Evolutionary conservation across 2,888 invertebrate genomes (phyloP).

Genomic region (Coecobrya sp.): DNA sequence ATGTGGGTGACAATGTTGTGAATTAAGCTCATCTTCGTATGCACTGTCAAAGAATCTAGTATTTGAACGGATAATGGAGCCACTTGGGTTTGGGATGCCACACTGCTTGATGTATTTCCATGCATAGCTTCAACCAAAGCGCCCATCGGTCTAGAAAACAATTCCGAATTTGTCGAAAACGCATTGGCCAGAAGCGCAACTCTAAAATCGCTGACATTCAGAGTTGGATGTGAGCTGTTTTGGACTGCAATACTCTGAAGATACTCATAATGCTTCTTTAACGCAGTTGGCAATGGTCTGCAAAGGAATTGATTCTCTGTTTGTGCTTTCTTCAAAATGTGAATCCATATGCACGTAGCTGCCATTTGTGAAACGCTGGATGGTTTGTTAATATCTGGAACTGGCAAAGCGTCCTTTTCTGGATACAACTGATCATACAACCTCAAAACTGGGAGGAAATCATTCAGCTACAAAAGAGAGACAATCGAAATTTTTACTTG

Average conservation of each 20-base stretch:
- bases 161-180: slow-evolving; percentile 97
- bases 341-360: slow-evolving; percentile 98
- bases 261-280: slow-evolving; percentile 95
- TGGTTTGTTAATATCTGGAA: slow-evolving; percentile 96
- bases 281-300: slow-evolving; percentile 93
- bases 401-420: slow-evolving; percentile 92
- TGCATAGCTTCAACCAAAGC: slow-evolving; percentile 95
- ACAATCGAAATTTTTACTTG: slow-evolving; percentile 18
- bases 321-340: slow-evolving; percentile 97
- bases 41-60: slow-evolving; percentile 97
- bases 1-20: slow-evolving; percentile 96
- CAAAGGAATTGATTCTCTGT: slow-evolving; percentile 93
- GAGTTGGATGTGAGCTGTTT: slow-evolving; percentile 88
- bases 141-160: slow-evolving; percentile 96
- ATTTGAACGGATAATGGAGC: slow-evolving; percentile 97
- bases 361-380: slow-evolving; percentile 97
- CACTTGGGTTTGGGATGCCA: slow-evolving; percentile 88
- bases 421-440: slow-evolving; percentile 97
- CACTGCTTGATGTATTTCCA: slow-evolving; percentile 87
- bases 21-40: slow-evolving; percentile 98
- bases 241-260: slow-evolving; percentile 85
- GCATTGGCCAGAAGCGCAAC: slow-evolving; percentile 98
- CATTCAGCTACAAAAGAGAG: slow-evolving; percentile 90
- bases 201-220: slow-evolving; percentile 95
- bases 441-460: slow-evolving; percentile 96